Percentiles rank a stretch among this genome's conserved stretches.
Evolutionary conservation across 1,140 invertebrate genomes (phyloP).

Genomic region (Drosophila repleta): DNA sequence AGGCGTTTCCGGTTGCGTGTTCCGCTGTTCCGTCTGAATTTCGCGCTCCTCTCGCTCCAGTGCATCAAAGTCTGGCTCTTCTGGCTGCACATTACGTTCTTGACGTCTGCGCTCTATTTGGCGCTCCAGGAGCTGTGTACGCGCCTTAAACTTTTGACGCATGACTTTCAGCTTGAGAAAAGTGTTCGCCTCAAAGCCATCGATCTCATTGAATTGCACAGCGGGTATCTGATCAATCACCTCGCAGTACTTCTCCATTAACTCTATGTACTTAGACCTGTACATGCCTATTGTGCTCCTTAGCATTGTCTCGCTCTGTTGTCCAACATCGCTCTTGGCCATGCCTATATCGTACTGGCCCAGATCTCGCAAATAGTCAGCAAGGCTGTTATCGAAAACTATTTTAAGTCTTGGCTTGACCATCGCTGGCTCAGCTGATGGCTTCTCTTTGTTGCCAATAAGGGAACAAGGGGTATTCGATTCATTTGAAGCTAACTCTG

Average conservation of each 20-base stretch:
- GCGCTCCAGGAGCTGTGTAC: conserved; percentile 65
- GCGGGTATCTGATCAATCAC: conserved; percentile 79
- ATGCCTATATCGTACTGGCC: conserved; percentile 67
- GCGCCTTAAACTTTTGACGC: conserved; percentile 77
- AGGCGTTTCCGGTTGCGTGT: not conserved
- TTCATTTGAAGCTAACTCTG: not conserved
- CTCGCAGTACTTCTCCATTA: conserved; percentile 79
- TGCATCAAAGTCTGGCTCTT: conserved; percentile 36
- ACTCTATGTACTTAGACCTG: conserved; percentile 62
- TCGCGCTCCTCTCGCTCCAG: conserved; percentile 59
- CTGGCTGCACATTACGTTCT: conserved; percentile 18
- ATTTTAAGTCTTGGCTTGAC: conserved; percentile 59
- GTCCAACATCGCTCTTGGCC: conserved; percentile 47
- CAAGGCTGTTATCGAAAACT: conserved; percentile 67
- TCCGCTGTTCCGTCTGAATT: conserved; percentile 41
- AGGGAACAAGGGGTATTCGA: not conserved
- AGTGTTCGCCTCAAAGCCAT: conserved; percentile 68
- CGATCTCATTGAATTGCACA: conserved; percentile 66
- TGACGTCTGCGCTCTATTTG: conserved; percentile 50
- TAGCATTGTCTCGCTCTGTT: conserved; percentile 46
- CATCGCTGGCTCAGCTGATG: not conserved
- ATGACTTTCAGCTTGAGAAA: conserved; percentile 77
- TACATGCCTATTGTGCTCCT: conserved; percentile 47
- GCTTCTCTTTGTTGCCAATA: not conserved
- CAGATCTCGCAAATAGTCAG: conserved; percentile 63